phyloP scores from a whole-genome alignment of 2,113 vertebrate species.

The Zosterops borbonicus region DNA sequence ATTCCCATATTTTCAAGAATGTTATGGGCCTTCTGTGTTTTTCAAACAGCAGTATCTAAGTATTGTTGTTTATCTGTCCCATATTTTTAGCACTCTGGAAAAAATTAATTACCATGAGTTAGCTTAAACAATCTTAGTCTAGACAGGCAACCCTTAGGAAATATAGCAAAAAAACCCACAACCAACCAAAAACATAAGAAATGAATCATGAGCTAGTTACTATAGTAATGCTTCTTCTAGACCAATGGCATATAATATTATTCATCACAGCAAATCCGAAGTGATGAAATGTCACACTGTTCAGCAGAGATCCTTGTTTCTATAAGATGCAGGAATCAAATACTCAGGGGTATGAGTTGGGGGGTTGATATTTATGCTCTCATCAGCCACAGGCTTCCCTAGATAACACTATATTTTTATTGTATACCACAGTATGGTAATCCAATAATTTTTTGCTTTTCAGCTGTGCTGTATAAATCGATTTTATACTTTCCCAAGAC shows the following conservation, averaged over 20 bases:
- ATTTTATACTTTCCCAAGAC: slow-evolving; percentile 30
- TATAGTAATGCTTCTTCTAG: slow-evolving; percentile 50
- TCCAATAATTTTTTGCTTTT: slow-evolving; percentile 28
- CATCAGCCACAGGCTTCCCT: neutral
- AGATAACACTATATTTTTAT: neutral
- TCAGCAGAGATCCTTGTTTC: slow-evolving; percentile 25
- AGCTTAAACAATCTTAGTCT: slow-evolving; percentile 49
- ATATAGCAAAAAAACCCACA: neutral
- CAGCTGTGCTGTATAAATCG: neutral
- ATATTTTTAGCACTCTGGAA: neutral
- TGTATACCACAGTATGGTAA: neutral
- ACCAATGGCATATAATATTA: neutral
- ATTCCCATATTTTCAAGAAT: neutral
- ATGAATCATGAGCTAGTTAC: slow-evolving; percentile 40
- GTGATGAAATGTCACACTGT: slow-evolving; percentile 9
- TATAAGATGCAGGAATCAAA: neutral
- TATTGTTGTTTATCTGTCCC: neutral
- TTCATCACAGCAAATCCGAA: slow-evolving; percentile 17
- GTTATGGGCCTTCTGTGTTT: neutral
- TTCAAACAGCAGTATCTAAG: neutral
- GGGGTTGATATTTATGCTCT: neutral
- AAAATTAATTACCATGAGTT: slow-evolving; percentile 33
- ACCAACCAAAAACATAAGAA: neutral
- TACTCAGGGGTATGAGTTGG: neutral
- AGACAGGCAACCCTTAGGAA: slow-evolving; percentile 45